These are phyloP conservation scores for Danaus melanippus DNA, from an alignment of 1,140 invertebrate genomes.

Conservation along the genomic window DNA sequence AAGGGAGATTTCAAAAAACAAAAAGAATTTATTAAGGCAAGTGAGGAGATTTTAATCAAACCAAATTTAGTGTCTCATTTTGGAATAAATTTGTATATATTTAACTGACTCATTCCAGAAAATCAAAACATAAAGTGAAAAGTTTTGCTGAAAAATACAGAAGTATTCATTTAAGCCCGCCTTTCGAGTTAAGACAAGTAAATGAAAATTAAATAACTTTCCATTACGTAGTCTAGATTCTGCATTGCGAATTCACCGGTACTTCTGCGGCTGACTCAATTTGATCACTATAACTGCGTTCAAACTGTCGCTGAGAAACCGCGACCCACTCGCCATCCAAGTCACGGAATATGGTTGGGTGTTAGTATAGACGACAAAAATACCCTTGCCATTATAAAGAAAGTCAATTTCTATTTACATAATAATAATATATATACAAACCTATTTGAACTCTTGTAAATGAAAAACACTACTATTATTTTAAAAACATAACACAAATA, in stretches of 20 bases:
- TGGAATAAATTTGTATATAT: too few relatives aligned
- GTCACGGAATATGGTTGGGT: slow-evolving; percentile 42
- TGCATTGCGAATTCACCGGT: slow-evolving; percentile 30
- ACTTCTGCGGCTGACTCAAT: slow-evolving; percentile 54
- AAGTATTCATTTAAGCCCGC: slow-evolving; percentile 18
- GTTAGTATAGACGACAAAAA: slow-evolving; percentile 23
- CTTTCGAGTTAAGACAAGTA: slow-evolving; percentile 10
- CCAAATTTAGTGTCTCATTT: too few relatives aligned
- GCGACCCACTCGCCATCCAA: slow-evolving; percentile 47
- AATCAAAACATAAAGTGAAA: slow-evolving; percentile 11
- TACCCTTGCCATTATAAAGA: too few relatives aligned
- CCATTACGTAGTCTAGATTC: slow-evolving; percentile 25
- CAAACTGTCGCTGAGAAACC: slow-evolving; percentile 58
- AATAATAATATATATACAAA: too few relatives aligned
- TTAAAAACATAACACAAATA: too few relatives aligned
- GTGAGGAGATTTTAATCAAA: too few relatives aligned
- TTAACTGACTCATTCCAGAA: slow-evolving; percentile 12
- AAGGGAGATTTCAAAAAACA: too few relatives aligned
- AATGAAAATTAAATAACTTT: slow-evolving; percentile 30
- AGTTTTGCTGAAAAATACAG: slow-evolving; percentile 13
- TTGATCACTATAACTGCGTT: slow-evolving; percentile 67
- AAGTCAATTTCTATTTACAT: too few relatives aligned
- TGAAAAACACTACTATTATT: too few relatives aligned
- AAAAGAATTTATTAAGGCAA: too few relatives aligned
- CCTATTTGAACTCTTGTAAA: too few relatives aligned